Conservation (phyloP, 2,797 vertebrate genomes). For the Alectoris magna region DNA sequence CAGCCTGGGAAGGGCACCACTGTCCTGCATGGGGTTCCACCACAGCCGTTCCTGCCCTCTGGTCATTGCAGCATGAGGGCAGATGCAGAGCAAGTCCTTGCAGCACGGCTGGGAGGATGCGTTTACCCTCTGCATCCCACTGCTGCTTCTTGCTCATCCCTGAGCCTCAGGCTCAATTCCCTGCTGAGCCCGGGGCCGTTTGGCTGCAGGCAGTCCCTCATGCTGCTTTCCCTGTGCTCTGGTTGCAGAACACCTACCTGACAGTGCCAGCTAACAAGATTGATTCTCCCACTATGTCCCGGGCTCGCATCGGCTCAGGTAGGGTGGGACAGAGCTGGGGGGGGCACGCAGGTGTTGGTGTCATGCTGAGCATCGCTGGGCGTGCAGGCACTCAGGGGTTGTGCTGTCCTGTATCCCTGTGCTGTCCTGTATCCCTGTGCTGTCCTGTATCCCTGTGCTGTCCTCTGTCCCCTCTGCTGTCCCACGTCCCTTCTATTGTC, state of each 20-base stretch:
- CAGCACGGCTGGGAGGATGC: background rate
- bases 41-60: background rate
- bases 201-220: background rate
- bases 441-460: background rate
- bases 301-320: slow-evolving; percentile 94
- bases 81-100: background rate
- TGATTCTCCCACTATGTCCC: slow-evolving; percentile 90
- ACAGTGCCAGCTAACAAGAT: slow-evolving; percentile 88
- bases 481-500: background rate
- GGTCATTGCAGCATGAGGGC: too few relatives aligned
- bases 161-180: background rate
- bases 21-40: background rate
- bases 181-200: too few relatives aligned
- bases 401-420: background rate
- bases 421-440: background rate
- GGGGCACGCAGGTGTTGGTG: rapidly evolving
- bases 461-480: rapidly evolving
- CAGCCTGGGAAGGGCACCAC: background rate
- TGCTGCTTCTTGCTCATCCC: background rate
- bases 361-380: background rate
- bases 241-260: slow-evolving; percentile 90
- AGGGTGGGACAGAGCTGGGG: background rate
- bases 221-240: background rate
- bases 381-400: rapidly evolving
- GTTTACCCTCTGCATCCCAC: rapidly evolving